These are phyloP conservation scores for Trypoxylus dichotomus DNA, from an alignment of 1,140 invertebrate genomes.

Conservation along the genomic window DNA sequence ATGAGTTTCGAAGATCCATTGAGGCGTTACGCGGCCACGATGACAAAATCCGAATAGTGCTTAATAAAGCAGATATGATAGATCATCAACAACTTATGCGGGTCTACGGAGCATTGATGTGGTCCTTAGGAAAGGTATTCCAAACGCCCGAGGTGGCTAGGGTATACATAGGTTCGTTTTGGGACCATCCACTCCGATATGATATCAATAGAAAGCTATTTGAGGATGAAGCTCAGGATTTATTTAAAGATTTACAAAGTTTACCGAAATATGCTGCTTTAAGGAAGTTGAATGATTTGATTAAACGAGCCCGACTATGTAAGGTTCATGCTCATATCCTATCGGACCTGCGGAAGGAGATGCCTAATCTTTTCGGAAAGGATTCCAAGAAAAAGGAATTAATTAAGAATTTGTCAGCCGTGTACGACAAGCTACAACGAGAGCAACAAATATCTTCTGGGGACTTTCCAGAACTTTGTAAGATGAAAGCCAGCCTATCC, in stretches of 20 bases:
- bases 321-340: conserved; percentile 89
- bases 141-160: conserved; percentile 78
- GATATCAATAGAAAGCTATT: conserved; percentile 67
- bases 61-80: conserved; percentile 77
- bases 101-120: conserved; percentile 78
- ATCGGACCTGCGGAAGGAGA: conserved; percentile 62
- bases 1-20: conserved; percentile 68
- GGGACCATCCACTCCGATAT: conserved; percentile 73
- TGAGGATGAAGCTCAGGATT: conserved; percentile 75
- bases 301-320: conserved; percentile 74
- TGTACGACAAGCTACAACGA: conserved; percentile 71
- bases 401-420: conserved; percentile 74
- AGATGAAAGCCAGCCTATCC: conserved; percentile 75
- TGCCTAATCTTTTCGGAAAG: conserved; percentile 73
- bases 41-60: conserved; percentile 71
- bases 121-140: conserved; percentile 77
- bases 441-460: conserved; percentile 72
- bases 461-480: conserved; percentile 76
- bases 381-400: conserved; percentile 82
- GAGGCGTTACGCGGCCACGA: conserved; percentile 69
- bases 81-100: conserved; percentile 76
- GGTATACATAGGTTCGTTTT: conserved; percentile 82
- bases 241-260: conserved; percentile 73
- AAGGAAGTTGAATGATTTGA: conserved; percentile 79
- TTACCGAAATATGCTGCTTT: conserved; percentile 76